These are phyloP conservation scores for Drosophila eugracilis DNA, from an alignment of 1,140 invertebrate genomes.

Conservation along the genomic window DNA sequence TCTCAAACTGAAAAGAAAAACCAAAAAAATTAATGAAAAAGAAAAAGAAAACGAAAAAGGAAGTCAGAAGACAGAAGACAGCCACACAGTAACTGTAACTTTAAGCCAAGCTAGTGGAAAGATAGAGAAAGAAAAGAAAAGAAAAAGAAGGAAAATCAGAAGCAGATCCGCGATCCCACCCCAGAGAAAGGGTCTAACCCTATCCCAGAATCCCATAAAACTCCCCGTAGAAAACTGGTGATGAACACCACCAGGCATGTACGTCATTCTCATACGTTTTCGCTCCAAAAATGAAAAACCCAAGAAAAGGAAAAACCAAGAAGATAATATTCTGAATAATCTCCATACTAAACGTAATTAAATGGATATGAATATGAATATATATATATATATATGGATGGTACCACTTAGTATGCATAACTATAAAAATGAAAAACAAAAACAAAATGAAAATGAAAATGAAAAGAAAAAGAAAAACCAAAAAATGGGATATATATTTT, in stretches of 20 bases:
- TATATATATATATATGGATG: constrained; percentile 23
- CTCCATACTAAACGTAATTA: constrained; percentile 43
- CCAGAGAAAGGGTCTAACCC: constrained; percentile 51
- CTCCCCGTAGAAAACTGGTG: constrained; percentile 8
- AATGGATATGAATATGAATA: constrained; percentile 22
- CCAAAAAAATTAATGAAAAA: neutral
- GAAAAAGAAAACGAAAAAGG: neutral
- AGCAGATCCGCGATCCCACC: constrained; percentile 48
- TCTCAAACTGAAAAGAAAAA: constrained; percentile 10
- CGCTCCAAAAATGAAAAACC: constrained; percentile 17
- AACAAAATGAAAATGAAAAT: neutral
- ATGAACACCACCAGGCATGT: constrained; percentile 4
- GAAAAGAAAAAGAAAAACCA: neutral
- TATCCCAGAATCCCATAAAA: constrained; percentile 26
- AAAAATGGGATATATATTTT: constrained; percentile 65
- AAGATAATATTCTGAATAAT: constrained; percentile 36
- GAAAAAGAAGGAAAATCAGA: constrained; percentile 10
- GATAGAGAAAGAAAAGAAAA: constrained; percentile 10
- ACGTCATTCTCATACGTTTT: constrained; percentile 33
- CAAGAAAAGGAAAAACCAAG: neutral
- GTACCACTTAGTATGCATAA: constrained; percentile 40
- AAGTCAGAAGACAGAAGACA: no score
- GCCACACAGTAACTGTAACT: constrained; percentile 11
- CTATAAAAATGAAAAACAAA: constrained; percentile 3
- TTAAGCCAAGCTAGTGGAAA: constrained; percentile 33